Evolutionary conservation across 2,888 invertebrate species (phyloP).

Genomic region (Digitonthophagus gazella): DNA sequence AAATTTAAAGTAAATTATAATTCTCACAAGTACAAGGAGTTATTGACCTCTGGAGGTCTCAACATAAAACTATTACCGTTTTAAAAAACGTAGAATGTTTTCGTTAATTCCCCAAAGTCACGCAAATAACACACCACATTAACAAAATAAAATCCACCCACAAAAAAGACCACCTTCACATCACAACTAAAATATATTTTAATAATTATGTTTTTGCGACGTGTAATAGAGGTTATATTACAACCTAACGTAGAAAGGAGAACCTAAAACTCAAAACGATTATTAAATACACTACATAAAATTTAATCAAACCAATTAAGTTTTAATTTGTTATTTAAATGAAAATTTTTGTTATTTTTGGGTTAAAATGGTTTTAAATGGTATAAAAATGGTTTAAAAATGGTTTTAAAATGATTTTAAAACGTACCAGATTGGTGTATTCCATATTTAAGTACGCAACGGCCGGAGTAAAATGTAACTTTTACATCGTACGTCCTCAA

Average conservation of each 20-base stretch:
- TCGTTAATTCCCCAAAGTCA: not conserved
- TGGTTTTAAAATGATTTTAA: no score
- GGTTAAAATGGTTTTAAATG: no score
- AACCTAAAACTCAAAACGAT: no score
- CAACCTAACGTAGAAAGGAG: no score
- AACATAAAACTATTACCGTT: not conserved
- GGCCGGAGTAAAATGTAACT: not conserved
- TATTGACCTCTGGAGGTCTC: not conserved
- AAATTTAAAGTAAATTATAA: not conserved
- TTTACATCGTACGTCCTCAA: slow-evolving; percentile 4
- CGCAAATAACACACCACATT: not conserved
- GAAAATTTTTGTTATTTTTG: no score
- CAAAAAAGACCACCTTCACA: not conserved
- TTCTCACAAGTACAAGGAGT: not conserved
- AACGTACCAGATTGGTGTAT: slow-evolving; percentile 27
- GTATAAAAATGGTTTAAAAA: no score
- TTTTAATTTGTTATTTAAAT: no score
- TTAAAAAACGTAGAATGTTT: not conserved
- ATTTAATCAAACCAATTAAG: no score
- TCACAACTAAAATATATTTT: no score
- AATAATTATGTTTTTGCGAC: not conserved
- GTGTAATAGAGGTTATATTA: not conserved
- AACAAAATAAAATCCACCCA: not conserved
- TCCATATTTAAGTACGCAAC: slow-evolving; percentile 26
- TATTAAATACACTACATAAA: no score